Evolutionary conservation across 2,113 vertebrate species (phyloP).

Genomic region (Marmota flaviventris): DNA sequence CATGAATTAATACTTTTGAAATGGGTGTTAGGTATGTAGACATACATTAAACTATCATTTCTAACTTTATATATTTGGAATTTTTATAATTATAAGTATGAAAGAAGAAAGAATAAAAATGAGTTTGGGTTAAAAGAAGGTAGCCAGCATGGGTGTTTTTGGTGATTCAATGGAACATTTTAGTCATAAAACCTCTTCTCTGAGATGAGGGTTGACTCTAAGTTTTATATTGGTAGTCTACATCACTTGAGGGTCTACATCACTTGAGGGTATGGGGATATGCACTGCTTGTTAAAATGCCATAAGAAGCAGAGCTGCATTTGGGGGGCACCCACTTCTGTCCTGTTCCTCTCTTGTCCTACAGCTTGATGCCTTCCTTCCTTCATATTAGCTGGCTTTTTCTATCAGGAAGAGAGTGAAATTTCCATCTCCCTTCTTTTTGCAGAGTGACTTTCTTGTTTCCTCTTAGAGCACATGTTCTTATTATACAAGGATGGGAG

Average conservation of each 20-base stretch:
- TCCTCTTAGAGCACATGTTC: background rate
- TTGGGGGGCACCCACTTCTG: background rate
- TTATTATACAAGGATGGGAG: background rate
- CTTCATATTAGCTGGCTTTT: too few relatives aligned
- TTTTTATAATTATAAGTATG: background rate
- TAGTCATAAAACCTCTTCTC: background rate
- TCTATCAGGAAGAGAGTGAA: too few relatives aligned
- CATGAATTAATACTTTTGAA: background rate
- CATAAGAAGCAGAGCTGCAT: background rate
- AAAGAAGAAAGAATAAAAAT: constrained; percentile 1
- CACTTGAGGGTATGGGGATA: too few relatives aligned
- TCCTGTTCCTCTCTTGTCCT: too few relatives aligned
- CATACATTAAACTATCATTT: background rate
- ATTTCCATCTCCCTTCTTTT: background rate
- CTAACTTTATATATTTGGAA: background rate
- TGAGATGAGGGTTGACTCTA: background rate
- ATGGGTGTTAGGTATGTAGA: background rate
- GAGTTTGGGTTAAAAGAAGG: background rate
- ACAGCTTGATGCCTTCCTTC: too few relatives aligned
- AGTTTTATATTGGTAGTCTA: background rate
- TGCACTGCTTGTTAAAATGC: background rate
- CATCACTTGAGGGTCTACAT: background rate
- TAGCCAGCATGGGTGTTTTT: background rate
- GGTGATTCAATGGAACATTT: background rate
- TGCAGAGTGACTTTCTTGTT: background rate